phyloP scores from a whole-genome alignment of 2,113 vertebrate species.

The Rhinolophus ferrumequinum region DNA sequence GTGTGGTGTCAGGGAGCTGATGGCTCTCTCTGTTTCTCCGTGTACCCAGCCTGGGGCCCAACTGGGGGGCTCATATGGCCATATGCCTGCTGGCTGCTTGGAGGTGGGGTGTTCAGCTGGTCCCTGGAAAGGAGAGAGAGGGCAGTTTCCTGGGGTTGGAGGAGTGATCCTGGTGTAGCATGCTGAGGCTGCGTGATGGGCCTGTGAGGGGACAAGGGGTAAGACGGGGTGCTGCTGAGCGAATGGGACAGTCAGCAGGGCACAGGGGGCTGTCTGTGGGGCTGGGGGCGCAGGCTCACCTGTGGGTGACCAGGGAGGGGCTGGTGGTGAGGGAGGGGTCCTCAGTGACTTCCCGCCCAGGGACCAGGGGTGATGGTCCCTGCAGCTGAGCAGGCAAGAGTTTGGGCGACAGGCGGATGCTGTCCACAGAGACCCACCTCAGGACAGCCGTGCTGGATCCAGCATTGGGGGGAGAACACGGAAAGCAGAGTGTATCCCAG shows the following conservation, averaged over 20 bases:
- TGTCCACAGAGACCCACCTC: background rate
- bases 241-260: no score
- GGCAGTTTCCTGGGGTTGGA: background rate
- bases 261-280: background rate
- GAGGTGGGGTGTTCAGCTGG: no score
- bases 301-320: background rate
- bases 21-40: background rate
- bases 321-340: background rate
- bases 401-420: background rate
- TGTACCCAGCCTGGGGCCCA: background rate
- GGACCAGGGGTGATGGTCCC: background rate
- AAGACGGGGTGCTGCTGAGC: background rate
- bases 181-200: background rate
- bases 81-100: background rate
- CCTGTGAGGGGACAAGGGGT: background rate
- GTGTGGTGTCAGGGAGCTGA: background rate
- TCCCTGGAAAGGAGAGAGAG: background rate
- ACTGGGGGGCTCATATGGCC: background rate
- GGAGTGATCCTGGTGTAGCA: background rate
- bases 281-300: no score
- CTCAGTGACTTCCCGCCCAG: rapidly evolving
- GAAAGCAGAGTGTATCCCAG: background rate
- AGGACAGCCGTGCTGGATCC: rapidly evolving
- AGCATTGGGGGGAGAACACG: background rate
- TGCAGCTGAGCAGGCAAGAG: background rate